Conservation (phyloP, 1,140 invertebrate genomes). For the Brachionus sp. region DNA sequence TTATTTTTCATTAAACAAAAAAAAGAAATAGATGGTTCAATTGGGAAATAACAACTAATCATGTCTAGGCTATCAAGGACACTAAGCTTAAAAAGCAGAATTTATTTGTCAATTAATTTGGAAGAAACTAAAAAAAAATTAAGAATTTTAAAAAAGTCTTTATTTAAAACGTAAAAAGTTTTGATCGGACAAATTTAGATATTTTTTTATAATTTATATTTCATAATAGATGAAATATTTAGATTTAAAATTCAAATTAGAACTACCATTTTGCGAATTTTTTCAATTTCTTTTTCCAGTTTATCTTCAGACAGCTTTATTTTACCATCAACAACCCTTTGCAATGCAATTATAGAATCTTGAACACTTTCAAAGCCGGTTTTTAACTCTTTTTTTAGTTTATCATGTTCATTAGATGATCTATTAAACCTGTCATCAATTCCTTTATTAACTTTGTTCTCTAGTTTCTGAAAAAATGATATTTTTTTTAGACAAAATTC, state of each 20-base stretch:
- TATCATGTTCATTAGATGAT: not conserved
- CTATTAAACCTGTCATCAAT: slow-evolving; percentile 34
- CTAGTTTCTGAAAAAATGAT: slow-evolving; percentile 17
- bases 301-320: slow-evolving; percentile 20
- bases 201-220: no score
- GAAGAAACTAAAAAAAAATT: no score
- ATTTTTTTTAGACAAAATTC: not conserved
- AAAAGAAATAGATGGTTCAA: no score
- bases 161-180: no score
- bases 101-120: no score
- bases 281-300: slow-evolving; percentile 38
- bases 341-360: slow-evolving; percentile 41
- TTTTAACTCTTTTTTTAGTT: slow-evolving; percentile 20
- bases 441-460: slow-evolving; percentile 33
- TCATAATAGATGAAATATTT: no score
- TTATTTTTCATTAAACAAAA: no score
- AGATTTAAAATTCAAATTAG: not conserved
- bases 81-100: no score
- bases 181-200: no score
- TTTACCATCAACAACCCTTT: slow-evolving; percentile 22
- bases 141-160: no score
- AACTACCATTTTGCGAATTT: slow-evolving; percentile 42
- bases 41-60: no score
- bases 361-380: slow-evolving; percentile 43
- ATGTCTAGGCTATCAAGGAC: no score